These are phyloP conservation scores for Bugula neritina DNA, from an alignment of 2,888 invertebrate genomes.

Conservation along the genomic window DNA sequence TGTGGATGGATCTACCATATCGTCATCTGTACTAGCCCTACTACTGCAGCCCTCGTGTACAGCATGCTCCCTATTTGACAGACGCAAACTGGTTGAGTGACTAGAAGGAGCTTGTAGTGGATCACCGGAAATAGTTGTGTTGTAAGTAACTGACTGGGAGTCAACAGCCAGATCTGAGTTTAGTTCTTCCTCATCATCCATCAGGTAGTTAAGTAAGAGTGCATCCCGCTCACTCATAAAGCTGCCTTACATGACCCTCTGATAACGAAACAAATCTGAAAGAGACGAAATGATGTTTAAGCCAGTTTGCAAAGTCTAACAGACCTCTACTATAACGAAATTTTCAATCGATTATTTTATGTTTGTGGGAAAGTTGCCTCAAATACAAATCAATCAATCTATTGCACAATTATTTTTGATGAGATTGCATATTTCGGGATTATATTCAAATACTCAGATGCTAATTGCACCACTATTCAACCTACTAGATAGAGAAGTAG, in stretches of 20 bases:
- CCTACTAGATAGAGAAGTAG: too few species aligned
- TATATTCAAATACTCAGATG: too few species aligned
- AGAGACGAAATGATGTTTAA: too few species aligned
- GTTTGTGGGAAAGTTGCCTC: too few species aligned
- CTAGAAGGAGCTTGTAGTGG: not conserved
- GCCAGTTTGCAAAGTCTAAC: too few species aligned
- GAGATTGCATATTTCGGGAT: too few species aligned
- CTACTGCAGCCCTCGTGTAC: not conserved
- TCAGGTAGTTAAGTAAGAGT: not conserved
- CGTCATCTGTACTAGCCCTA: slow-evolving; percentile 12
- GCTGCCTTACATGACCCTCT: not conserved
- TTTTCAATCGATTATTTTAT: too few species aligned
- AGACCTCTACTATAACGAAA: too few species aligned
- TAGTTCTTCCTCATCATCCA: not conserved
- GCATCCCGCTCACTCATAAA: slow-evolving; percentile 21
- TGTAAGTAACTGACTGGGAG: not conserved
- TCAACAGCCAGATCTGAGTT: not conserved
- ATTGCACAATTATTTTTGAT: too few species aligned
- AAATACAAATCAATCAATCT: too few species aligned
- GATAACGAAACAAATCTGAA: too few species aligned
- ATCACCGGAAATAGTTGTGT: not conserved
- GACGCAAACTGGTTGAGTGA: not conserved
- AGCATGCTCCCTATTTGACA: not conserved
- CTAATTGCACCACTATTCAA: too few species aligned
- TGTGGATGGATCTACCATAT: not conserved